Base-by-base conservation (phyloP, 1,140 invertebrate species). In the Bilobella aurantiaca region DNA sequence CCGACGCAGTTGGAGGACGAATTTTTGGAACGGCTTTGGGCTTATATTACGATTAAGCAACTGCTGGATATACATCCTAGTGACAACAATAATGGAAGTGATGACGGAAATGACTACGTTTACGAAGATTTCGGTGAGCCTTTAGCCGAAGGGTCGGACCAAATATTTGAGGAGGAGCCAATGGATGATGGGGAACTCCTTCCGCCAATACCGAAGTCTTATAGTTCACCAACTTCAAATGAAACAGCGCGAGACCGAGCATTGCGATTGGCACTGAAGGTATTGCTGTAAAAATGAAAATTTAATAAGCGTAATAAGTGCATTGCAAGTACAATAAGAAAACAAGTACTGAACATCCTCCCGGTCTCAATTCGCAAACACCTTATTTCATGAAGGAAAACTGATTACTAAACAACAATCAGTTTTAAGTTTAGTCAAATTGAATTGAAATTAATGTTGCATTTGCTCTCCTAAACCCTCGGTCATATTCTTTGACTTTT, bases 21-120 rank as follows among this genome's bases (percentile, higher is more conserved):
- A n/a, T 74, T 77, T 21, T 74, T 85, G 59, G 84, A 87, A 74
- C 78, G 82, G 53, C 75, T 86, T 34, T 87, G 85, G 85, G 84
- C 85, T 0, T 86, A 85, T 72, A 75, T 87, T 46, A 85, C 82
- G 16, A 82, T 88, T 12, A 82, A 84, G 68, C 82, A 87, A 71
- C 74, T 85, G 47, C 71, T 87, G 23, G 82, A 85, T 66, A 76
- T 82, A 70, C 75, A 78, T 30, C 16, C 49, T 8, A 27, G 3
- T 12, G 56, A 18, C n/a, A 21, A 30, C 18, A 18, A 5, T 16
- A 34, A 42, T 31, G 25, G 32, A 57, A 57, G 21, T 18, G 0
- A 58, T n/a, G 42, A 1, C 1, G 58, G 31, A n/a, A 31, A 62
- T 14, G 23, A 56, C 8, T 23, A 53, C 42, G 14, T 49, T 18